Percentiles rank a stretch among this genome's conserved stretches.
Conservation (phyloP, 1,140 invertebrate species). For the Brachionus plicatilis region DNA sequence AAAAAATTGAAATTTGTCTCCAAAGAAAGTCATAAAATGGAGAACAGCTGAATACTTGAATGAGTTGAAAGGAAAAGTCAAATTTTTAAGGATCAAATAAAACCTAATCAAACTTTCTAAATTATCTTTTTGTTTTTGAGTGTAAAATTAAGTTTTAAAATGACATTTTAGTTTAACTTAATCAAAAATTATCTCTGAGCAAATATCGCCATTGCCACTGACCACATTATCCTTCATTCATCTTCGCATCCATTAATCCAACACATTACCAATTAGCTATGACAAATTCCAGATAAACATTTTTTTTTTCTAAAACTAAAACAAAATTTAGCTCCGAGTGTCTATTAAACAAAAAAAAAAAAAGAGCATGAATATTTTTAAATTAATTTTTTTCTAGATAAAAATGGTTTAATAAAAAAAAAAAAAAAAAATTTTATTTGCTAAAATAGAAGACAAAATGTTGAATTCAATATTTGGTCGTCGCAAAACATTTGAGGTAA, state of each 20-base stretch:
- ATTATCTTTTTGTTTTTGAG: too few species aligned
- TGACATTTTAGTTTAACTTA: neutral
- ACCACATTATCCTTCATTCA: neutral
- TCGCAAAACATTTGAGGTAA: conserved; percentile 29
- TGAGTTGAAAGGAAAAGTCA: too few species aligned
- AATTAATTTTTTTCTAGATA: neutral
- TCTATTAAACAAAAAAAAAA: neutral
- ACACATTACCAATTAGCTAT: neutral
- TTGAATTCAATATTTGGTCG: conserved; percentile 29
- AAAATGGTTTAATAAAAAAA: neutral
- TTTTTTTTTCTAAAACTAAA: neutral
- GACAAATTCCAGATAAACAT: neutral
- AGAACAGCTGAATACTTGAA: too few species aligned
- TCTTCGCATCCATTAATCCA: neutral
- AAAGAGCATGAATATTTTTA: neutral
- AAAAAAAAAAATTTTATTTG: neutral
- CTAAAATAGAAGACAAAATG: neutral
- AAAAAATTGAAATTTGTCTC: too few species aligned
- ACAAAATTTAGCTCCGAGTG: neutral
- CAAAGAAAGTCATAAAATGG: too few species aligned
- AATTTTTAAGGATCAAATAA: too few species aligned
- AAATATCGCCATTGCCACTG: neutral
- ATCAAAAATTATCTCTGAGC: neutral
- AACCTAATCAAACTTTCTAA: too few species aligned
- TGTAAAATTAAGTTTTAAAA: too few species aligned